Percentiles rank a stretch among this genome's conserved stretches.
phyloP scores from a whole-genome alignment of 2,888 invertebrate genomes.

The Anarsia innoxiella region DNA sequence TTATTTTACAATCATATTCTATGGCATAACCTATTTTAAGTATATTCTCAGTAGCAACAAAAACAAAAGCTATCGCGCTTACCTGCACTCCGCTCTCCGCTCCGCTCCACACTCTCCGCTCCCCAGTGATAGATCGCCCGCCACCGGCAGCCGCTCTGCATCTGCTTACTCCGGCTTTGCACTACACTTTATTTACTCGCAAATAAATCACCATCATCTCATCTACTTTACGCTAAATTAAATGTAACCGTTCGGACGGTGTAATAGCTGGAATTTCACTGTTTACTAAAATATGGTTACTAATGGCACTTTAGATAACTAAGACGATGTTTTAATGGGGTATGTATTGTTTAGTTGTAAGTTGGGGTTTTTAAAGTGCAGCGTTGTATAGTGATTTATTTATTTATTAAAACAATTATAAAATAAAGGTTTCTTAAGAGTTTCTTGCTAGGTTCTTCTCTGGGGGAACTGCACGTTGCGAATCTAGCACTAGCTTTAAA shows the following conservation, averaged over 20 bases:
- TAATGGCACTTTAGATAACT: neutral
- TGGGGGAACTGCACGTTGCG: no score
- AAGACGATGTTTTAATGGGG: constrained; percentile 4
- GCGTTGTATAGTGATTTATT: no score
- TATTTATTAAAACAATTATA: neutral
- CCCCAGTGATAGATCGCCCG: constrained; percentile 50
- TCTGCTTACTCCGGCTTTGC: constrained; percentile 50
- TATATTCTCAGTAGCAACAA: neutral
- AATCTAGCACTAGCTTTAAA: no score
- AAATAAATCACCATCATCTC: constrained; percentile 40
- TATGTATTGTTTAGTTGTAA: constrained; percentile 1
- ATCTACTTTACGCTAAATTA: constrained; percentile 35
- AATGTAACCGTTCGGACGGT: no score
- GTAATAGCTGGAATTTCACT: no score
- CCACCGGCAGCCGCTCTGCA: constrained; percentile 54
- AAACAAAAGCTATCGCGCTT: neutral
- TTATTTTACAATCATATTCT: neutral
- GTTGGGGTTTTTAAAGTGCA: no score
- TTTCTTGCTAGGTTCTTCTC: no score
- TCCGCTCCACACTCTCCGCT: constrained; percentile 11
- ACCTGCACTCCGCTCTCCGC: constrained; percentile 13
- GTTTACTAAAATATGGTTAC: constrained; percentile 23
- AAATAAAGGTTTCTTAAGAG: neutral
- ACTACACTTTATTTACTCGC: constrained; percentile 49
- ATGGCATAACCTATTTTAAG: neutral